Evolutionary conservation across 2,797 vertebrate genomes (phyloP).

Genomic region (Pseudopleuronectes americanus): DNA sequence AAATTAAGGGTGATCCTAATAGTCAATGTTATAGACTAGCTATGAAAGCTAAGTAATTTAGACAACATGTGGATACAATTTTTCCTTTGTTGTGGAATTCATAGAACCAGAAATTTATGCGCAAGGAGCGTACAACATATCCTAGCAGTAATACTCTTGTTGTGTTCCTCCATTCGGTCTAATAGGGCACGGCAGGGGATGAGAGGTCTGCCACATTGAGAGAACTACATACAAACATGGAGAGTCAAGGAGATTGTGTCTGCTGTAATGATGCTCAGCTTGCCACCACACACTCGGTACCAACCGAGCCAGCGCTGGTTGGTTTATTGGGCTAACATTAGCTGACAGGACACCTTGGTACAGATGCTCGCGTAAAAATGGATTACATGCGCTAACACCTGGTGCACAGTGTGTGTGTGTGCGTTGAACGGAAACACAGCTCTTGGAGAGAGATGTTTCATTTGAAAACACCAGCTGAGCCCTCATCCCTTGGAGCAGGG

Average conservation of each 20-base stretch:
- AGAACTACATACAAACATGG: slow-evolving; percentile 35
- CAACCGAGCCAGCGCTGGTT: slow-evolving; percentile 48
- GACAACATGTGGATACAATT: not conserved
- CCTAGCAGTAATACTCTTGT: slow-evolving; percentile 2
- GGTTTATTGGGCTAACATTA: slow-evolving; percentile 72
- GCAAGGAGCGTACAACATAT: not conserved
- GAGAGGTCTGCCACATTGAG: slow-evolving; percentile 35
- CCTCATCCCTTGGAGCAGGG: slow-evolving; percentile 54
- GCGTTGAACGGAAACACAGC: slow-evolving; percentile 27
- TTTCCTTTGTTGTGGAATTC: not conserved
- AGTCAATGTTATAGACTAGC: not conserved
- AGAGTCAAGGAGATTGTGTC: slow-evolving; percentile 39
- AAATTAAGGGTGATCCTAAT: not conserved
- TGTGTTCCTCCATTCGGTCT: slow-evolving; percentile 34
- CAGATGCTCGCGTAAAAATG: slow-evolving; percentile 75
- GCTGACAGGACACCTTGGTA: slow-evolving; percentile 78
- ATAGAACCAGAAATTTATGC: not conserved
- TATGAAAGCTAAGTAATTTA: not conserved
- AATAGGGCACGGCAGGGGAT: slow-evolving; percentile 48
- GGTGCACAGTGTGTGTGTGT: slow-evolving; percentile 38
- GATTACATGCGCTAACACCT: slow-evolving; percentile 75
- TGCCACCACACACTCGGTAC: slow-evolving; percentile 42
- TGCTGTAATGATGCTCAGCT: slow-evolving; percentile 54
- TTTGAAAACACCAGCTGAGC: slow-evolving; percentile 77
- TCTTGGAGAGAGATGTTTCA: slow-evolving; percentile 64